Evolutionary conservation across 2,797 vertebrate genomes (phyloP).

Genomic region (Toxotes lorentzi): DNA sequence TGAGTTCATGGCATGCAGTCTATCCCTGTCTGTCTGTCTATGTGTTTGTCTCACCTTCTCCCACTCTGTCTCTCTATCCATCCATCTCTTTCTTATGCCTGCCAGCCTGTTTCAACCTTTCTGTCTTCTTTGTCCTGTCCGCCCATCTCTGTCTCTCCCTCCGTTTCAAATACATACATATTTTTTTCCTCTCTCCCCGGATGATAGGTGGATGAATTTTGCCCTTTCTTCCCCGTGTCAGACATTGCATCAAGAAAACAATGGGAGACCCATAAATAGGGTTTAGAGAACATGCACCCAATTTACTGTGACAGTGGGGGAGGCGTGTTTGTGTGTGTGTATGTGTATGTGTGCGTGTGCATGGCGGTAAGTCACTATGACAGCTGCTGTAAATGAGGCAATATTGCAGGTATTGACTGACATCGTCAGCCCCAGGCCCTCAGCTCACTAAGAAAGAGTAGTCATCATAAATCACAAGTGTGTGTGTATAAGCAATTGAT

Average conservation of each 20-base stretch:
- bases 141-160: conserved; percentile 44
- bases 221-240: conserved; percentile 70
- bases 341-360: conserved; percentile 18
- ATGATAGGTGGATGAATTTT: conserved; percentile 66
- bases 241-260: conserved; percentile 79
- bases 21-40: conserved; percentile 58
- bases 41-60: conserved; percentile 59
- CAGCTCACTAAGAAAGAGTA: conserved; percentile 43
- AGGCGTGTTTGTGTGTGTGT: conserved; percentile 39
- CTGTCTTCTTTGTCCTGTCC: conserved; percentile 53
- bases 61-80: conserved; percentile 38
- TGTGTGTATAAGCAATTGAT: conserved; percentile 29
- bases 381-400: conserved; percentile 81
- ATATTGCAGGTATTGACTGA: conserved; percentile 81
- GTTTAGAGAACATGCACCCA: conserved; percentile 82
- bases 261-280: conserved; percentile 78
- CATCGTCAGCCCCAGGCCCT: conserved; percentile 51
- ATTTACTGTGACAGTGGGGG: conserved; percentile 77
- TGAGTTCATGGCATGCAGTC: conserved; percentile 71
- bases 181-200: background rate
- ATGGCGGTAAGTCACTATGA: conserved; percentile 73
- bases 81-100: conserved; percentile 64
- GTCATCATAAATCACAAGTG: conserved; percentile 67
- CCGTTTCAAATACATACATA: conserved; percentile 22
- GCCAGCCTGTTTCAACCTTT: conserved; percentile 68